phyloP scores from a whole-genome alignment of 53 echinoderm and acorn worm species.

The Antedon mediterranea region DNA sequence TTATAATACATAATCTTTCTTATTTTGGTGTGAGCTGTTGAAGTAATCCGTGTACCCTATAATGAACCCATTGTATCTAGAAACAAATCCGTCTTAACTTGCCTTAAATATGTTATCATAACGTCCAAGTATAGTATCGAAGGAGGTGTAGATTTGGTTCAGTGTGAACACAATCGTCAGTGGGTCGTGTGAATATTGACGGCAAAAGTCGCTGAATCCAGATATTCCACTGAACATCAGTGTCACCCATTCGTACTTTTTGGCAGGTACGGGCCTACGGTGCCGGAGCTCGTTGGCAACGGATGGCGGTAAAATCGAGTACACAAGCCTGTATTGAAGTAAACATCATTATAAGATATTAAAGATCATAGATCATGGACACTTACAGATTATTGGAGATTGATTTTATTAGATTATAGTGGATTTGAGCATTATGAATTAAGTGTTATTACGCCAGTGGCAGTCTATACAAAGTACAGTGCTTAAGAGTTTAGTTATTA shows the following conservation, averaged over 20 bases:
- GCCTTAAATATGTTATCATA: constrained; percentile 87
- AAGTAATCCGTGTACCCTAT: too few species aligned
- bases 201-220: constrained; percentile 78
- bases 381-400: too few species aligned
- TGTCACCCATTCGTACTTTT: constrained; percentile 75
- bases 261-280: constrained; percentile 73
- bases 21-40: too few species aligned
- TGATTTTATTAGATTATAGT: too few species aligned
- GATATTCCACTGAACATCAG: constrained; percentile 92
- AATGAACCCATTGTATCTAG: too few species aligned
- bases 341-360: too few species aligned
- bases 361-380: too few species aligned
- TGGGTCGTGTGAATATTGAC: constrained; percentile 55
- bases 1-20: too few species aligned
- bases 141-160: constrained; percentile 78
- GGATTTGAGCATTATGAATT: too few species aligned
- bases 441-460: too few species aligned
- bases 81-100: neutral
- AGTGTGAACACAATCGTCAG: constrained; percentile 72
- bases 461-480: too few species aligned
- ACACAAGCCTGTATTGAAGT: constrained; percentile 67
- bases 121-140: constrained; percentile 46
- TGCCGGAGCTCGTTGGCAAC: constrained; percentile 93
- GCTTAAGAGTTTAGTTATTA: too few species aligned
- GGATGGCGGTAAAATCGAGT: constrained; percentile 80